These are phyloP conservation scores for Calidris pygmaea DNA, from an alignment of 2,113 vertebrate genomes.

Conservation along the genomic window DNA sequence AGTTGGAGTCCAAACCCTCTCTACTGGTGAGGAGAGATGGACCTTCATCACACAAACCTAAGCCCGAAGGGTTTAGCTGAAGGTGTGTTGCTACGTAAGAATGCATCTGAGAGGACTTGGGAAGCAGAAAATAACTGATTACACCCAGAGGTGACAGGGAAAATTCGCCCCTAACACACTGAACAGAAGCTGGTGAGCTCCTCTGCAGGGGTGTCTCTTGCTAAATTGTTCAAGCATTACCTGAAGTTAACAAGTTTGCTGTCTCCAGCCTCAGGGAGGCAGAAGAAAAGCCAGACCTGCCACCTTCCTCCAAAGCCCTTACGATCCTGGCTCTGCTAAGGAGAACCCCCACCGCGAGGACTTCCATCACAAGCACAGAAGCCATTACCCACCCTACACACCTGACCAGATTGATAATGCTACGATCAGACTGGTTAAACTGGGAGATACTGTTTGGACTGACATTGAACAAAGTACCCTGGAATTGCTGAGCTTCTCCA, in stretches of 20 bases:
- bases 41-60: background rate
- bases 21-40: background rate
- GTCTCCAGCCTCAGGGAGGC: background rate
- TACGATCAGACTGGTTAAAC: background rate
- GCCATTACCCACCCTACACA: accelerated
- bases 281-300: background rate
- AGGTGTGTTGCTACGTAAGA: background rate
- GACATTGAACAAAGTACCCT: accelerated
- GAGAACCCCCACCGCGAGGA: background rate
- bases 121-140: background rate
- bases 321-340: background rate
- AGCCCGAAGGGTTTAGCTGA: background rate
- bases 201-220: background rate
- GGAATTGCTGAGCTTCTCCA: background rate
- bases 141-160: accelerated
- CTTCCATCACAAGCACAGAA: accelerated
- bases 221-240: background rate
- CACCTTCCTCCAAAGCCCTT: background rate
- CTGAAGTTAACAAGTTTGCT: background rate
- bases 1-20: background rate
- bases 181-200: background rate
- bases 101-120: accelerated
- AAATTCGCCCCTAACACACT: background rate
- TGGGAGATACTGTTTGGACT: background rate
- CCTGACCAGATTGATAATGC: accelerated